A percentile compares a stretch with the other conserved stretches of the same genome.
These are phyloP conservation scores for Ciconia stormi DNA, from an alignment of 2,113 vertebrate species.

Conservation along the genomic window DNA sequence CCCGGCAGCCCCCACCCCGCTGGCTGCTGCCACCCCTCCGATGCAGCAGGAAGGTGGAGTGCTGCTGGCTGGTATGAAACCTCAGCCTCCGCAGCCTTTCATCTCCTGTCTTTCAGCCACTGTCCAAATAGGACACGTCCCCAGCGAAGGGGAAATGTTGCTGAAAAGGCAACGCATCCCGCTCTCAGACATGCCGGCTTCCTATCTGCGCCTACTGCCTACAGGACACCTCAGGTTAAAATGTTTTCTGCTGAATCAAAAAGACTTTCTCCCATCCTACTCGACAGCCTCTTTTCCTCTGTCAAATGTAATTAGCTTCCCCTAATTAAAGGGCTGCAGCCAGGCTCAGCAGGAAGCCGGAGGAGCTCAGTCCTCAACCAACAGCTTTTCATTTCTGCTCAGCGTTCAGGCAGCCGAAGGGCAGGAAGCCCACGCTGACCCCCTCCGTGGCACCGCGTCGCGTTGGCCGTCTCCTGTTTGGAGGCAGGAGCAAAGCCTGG, in stretches of 20 bases:
- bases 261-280: not conserved
- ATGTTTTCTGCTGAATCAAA: not conserved
- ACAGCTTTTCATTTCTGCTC: not conserved
- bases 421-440: not conserved
- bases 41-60: not conserved
- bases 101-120: not conserved
- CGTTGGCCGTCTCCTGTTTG: accelerated
- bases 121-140: not conserved
- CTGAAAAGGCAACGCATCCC: not conserved
- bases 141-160: not conserved
- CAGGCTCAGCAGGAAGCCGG: not conserved
- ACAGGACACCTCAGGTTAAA: not conserved
- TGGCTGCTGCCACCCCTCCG: not conserved
- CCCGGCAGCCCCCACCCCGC: not conserved
- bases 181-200: not conserved
- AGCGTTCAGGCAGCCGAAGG: not conserved
- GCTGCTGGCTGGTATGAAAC: not conserved
- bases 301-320: not conserved
- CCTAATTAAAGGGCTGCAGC: not conserved
- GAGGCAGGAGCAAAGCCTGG: not conserved
- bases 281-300: not conserved
- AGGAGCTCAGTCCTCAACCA: not conserved
- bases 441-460: not conserved
- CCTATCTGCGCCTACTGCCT: not conserved
- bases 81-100: not conserved